A percentile compares a stretch with the other conserved stretches of the same genome.
phyloP scores from a whole-genome alignment of 2,113 vertebrate species.

The Menura novaehollandiae region DNA sequence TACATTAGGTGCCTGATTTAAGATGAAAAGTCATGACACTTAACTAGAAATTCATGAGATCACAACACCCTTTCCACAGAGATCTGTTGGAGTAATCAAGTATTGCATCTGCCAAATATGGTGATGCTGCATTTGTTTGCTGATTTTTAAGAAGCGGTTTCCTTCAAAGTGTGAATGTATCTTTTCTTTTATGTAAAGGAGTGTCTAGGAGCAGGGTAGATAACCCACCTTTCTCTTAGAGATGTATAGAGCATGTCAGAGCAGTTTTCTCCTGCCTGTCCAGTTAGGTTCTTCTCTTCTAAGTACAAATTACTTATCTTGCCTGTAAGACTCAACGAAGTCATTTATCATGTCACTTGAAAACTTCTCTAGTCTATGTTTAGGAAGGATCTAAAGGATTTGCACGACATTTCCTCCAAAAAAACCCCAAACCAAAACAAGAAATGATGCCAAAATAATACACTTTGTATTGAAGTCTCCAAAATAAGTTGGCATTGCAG shows the following conservation, averaged over 20 bases:
- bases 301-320: neutral
- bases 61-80: neutral
- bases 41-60: neutral
- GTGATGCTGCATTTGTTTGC: neutral
- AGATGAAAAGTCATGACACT: neutral
- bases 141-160: neutral
- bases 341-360: slow-evolving; percentile 5
- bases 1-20: neutral
- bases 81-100: neutral
- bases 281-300: neutral
- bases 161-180: neutral
- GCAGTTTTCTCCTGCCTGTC: neutral
- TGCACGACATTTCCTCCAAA: neutral
- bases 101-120: neutral
- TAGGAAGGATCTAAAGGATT: neutral
- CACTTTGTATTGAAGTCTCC: neutral
- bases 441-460: neutral
- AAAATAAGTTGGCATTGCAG: neutral
- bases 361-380: neutral
- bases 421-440: neutral
- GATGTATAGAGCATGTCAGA: neutral
- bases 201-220: neutral
- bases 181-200: neutral
- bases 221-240: neutral
- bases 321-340: neutral